A percentile compares a stretch with the other conserved stretches of the same genome.
These are phyloP conservation scores for Tenualosa ilisha DNA, from an alignment of 2,797 vertebrate genomes.

Conservation along the genomic window DNA sequence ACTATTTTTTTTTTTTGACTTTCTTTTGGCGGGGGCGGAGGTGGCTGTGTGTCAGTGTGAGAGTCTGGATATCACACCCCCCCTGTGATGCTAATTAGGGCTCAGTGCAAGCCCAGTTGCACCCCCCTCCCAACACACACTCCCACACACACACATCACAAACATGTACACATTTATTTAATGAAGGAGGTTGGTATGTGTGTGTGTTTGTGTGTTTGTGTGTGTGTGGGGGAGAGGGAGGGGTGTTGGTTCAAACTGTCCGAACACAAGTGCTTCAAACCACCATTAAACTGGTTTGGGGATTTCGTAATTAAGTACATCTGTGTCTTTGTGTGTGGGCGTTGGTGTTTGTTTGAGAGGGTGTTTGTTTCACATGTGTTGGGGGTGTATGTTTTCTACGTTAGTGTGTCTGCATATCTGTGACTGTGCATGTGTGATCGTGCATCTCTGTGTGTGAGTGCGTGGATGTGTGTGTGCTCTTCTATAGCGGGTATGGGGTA, in stretches of 20 bases:
- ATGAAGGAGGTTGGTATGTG: conserved; percentile 1
- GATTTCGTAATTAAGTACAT: background rate
- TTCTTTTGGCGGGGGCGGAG: conserved; percentile 3
- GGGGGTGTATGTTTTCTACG: background rate
- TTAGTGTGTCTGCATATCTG: conserved; percentile 36
- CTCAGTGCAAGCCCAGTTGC: conserved; percentile 63
- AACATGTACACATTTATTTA: conserved; percentile 38
- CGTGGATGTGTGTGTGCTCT: background rate
- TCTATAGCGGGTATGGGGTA: background rate
- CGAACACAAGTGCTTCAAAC: background rate
- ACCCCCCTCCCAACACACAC: conserved; percentile 16
- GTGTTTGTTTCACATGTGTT: background rate
- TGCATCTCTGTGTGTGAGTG: background rate
- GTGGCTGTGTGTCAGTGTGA: conserved; percentile 63
- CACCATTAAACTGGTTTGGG: background rate
- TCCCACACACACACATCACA: conserved; percentile 23
- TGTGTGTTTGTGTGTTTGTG: conserved; percentile 28
- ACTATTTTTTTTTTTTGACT: background rate
- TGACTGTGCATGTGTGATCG: background rate
- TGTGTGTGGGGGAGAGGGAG: background rate
- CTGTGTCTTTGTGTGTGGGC: background rate
- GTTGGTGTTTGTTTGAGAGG: conserved; percentile 22
- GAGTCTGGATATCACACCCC: conserved; percentile 59
- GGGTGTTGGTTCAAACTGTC: background rate
- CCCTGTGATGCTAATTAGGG: conserved; percentile 78